These are phyloP conservation scores for Tachina fera DNA, from an alignment of 2,888 invertebrate species.

Conservation along the genomic window DNA sequence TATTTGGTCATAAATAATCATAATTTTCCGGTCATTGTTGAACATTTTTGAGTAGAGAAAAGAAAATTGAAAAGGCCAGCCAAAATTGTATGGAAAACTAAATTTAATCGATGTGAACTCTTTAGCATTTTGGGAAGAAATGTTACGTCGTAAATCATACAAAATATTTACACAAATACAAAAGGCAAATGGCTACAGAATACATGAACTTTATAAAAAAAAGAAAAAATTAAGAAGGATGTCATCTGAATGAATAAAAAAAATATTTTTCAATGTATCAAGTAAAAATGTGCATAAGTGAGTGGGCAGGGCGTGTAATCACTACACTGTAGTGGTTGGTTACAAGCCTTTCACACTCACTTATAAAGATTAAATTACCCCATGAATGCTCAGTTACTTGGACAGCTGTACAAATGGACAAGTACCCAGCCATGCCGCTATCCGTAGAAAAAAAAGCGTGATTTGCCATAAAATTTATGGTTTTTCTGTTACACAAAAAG, in stretches of 20 bases:
- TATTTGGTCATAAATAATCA: constrained; percentile 75
- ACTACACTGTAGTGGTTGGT: not conserved
- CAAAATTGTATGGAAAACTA: constrained; percentile 11
- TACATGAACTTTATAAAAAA: constrained; percentile 4
- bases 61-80: constrained; percentile 67
- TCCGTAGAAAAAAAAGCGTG: constrained; percentile 75
- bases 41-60: constrained; percentile 59
- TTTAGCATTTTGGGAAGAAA: constrained; percentile 4
- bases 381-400: constrained; percentile 53
- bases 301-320: constrained; percentile 50
- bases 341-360: constrained; percentile 44
- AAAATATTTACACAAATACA: constrained; percentile 46
- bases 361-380: constrained; percentile 73
- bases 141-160: constrained; percentile 65
- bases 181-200: constrained; percentile 48
- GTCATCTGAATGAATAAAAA: constrained; percentile 31
- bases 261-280: constrained; percentile 33
- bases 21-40: constrained; percentile 81
- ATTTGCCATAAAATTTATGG: constrained; percentile 73
- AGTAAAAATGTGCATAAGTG: constrained; percentile 57
- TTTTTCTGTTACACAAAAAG: constrained; percentile 38
- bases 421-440: constrained; percentile 72
- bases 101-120: not conserved
- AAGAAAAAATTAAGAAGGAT: constrained; percentile 58
- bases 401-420: constrained; percentile 52